A percentile compares a stretch with the other conserved stretches of the same genome.
These are phyloP conservation scores for Leptodactylus fallax DNA, from an alignment of 2,797 vertebrate species.

Conservation along the genomic window DNA sequence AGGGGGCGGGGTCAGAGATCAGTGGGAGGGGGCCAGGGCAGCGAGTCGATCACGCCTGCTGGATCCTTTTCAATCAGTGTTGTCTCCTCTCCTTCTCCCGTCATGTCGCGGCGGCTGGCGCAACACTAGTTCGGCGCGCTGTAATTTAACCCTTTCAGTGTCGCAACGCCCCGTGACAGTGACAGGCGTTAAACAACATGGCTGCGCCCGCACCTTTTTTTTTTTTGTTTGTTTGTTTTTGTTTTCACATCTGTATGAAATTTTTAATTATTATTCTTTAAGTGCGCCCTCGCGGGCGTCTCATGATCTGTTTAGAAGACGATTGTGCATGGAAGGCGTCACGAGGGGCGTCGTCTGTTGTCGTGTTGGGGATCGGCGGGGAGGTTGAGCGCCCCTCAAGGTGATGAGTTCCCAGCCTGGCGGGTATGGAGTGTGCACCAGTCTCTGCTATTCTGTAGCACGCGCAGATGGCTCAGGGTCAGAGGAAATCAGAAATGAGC, in stretches of 20 bases:
- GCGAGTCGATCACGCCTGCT: slow-evolving; percentile 71
- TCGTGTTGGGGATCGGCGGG: too few species aligned
- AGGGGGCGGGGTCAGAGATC: slow-evolving; percentile 62
- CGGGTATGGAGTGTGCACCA: neutral
- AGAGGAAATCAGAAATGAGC: neutral
- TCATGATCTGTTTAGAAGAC: neutral
- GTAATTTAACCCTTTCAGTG: slow-evolving; percentile 14
- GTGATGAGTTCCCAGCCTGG: too few species aligned
- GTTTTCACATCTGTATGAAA: neutral
- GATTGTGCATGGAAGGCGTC: neutral
- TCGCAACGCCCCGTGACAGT: neutral
- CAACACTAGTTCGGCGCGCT: slow-evolving; percentile 63
- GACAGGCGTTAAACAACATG: slow-evolving; percentile 2
- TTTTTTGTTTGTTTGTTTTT: neutral
- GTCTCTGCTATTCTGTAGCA: neutral
- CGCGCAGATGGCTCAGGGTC: neutral
- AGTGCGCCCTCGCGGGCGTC: too few species aligned
- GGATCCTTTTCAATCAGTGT: slow-evolving; percentile 74
- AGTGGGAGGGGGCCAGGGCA: slow-evolving; percentile 65
- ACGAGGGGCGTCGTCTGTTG: neutral
- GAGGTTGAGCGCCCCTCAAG: neutral
- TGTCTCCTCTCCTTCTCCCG: slow-evolving; percentile 69
- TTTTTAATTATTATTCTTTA: slow-evolving; percentile 18
- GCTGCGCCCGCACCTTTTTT: neutral
- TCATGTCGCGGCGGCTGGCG: slow-evolving; percentile 59